Evolutionary conservation across 1,140 invertebrate species (phyloP).

Genomic region (Plectrocnemia conspersa): DNA sequence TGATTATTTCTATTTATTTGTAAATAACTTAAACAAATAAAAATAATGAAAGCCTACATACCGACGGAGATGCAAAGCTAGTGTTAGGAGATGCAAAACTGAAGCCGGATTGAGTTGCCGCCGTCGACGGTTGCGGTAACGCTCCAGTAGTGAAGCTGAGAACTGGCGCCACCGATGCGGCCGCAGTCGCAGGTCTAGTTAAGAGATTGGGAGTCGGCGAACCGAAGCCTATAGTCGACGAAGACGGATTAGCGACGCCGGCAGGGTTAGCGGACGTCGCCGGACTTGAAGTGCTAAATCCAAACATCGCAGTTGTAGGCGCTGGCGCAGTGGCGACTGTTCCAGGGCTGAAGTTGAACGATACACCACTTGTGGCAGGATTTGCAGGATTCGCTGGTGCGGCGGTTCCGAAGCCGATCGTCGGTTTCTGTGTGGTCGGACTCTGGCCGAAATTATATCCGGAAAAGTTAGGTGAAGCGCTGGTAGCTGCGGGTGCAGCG

Average conservation of each 20-base stretch:
- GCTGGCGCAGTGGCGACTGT: conserved; percentile 16
- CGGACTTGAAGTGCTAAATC: not conserved
- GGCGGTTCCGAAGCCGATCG: conserved; percentile 10
- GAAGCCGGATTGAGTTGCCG: no score
- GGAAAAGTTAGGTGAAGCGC: conserved; percentile 15
- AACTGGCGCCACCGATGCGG: no score
- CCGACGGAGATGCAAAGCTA: no score
- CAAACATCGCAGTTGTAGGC: not conserved
- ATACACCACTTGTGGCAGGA: conserved; percentile 34
- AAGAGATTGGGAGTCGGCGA: no score
- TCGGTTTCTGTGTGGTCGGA: not conserved
- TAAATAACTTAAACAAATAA: no score
- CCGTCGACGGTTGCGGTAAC: no score
- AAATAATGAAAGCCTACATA: no score
- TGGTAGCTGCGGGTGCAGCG: conserved; percentile 11
- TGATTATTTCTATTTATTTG: no score
- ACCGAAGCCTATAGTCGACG: no score
- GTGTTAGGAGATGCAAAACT: no score
- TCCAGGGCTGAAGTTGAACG: conserved; percentile 18
- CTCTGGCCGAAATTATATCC: not conserved
- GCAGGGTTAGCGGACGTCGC: not conserved
- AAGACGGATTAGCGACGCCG: not conserved
- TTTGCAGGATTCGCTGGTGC: conserved; percentile 23
- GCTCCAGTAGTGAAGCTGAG: no score
- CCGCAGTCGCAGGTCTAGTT: no score